Evolutionary conservation across 2,888 invertebrate species (phyloP).

Genomic region (Mesorhabditis spiculigera): DNA sequence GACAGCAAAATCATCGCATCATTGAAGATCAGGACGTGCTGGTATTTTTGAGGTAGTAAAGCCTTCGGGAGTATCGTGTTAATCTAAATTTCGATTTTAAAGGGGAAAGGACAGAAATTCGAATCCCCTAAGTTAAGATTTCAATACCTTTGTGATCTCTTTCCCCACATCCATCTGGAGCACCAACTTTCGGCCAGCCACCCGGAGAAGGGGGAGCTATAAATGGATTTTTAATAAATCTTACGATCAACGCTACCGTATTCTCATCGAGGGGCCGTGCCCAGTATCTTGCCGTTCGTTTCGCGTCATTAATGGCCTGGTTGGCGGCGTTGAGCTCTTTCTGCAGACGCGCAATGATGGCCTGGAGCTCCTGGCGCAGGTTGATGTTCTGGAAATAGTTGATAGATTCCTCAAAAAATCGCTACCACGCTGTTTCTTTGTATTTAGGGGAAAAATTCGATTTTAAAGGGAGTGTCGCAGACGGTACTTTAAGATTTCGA

Average conservation of each 20-base stretch:
- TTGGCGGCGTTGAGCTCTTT: not conserved
- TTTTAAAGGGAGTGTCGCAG: too few relatives aligned
- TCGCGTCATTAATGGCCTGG: not conserved
- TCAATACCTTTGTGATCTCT: not conserved
- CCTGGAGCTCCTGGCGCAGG: not conserved
- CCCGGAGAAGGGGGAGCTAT: not conserved
- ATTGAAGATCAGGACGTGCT: not conserved
- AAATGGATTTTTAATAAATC: not conserved
- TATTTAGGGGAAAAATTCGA: too few relatives aligned
- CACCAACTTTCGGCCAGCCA: not conserved
- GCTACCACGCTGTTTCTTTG: too few relatives aligned
- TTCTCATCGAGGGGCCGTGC: not conserved
- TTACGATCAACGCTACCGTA: not conserved
- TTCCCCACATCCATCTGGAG: not conserved
- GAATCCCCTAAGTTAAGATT: too few relatives aligned
- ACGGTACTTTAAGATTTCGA: too few relatives aligned
- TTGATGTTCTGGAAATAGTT: too few relatives aligned
- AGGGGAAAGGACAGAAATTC: too few relatives aligned
- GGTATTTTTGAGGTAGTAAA: not conserved
- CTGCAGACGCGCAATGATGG: not conserved
- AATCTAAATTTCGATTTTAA: too few relatives aligned
- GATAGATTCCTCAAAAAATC: too few relatives aligned
- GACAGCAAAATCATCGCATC: not conserved
- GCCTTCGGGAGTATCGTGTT: not conserved
- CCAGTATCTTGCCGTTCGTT: conserved; percentile 2